Percentiles rank a stretch among this genome's conserved stretches.
phyloP scores from a whole-genome alignment of 2,888 invertebrate genomes.

The Conchocele bisecta region DNA sequence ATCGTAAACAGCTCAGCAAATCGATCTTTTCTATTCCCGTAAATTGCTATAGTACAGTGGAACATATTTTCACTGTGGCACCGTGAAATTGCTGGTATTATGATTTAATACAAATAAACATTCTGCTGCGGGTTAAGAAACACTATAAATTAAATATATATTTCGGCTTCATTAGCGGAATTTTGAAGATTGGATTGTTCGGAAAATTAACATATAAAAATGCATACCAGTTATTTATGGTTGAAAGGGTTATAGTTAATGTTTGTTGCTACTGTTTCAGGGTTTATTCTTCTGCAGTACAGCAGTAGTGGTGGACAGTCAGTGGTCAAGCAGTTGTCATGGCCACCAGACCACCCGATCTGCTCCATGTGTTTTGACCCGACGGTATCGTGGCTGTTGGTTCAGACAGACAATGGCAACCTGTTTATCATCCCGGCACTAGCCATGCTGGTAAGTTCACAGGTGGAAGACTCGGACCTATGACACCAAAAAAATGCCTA shows the following conservation, averaged over 20 bases:
- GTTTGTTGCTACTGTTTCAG: constrained; percentile 65
- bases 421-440: constrained; percentile 87
- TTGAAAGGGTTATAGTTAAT: too few species aligned
- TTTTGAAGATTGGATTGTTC: background rate
- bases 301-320: constrained; percentile 64
- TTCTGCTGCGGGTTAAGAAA: too few species aligned
- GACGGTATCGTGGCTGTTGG: constrained; percentile 90
- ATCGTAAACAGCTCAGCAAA: too few species aligned
- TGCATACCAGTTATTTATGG: too few species aligned
- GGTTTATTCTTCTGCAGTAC: constrained; percentile 71
- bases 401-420: constrained; percentile 85
- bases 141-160: too few species aligned
- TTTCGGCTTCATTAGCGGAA: background rate
- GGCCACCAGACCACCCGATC: constrained; percentile 75
- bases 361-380: constrained; percentile 90
- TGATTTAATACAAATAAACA: too few species aligned
- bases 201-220: background rate
- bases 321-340: constrained; percentile 72
- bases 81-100: too few species aligned
- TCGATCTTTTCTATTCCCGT: too few species aligned
- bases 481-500: too few species aligned
- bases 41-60: too few species aligned
- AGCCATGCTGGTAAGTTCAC: constrained; percentile 84
- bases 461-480: too few species aligned
- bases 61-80: too few species aligned